Conservation (phyloP, 2,113 vertebrate species). For the Oryzias javanicus region DNA sequence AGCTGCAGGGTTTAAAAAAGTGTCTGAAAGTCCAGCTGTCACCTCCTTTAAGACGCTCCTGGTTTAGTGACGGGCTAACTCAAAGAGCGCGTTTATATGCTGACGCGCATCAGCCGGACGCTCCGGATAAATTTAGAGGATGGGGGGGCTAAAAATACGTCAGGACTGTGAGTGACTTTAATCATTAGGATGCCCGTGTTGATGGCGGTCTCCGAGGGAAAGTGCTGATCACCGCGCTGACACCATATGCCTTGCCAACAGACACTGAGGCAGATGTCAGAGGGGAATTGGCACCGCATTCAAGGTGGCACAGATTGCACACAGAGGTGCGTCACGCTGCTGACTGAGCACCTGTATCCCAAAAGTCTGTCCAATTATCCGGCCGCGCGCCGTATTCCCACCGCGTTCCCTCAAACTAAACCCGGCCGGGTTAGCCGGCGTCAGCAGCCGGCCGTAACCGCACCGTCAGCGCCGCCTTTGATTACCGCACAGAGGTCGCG, state of each 20-base stretch:
- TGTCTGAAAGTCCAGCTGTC: constrained; percentile 13
- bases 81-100: constrained; percentile 4
- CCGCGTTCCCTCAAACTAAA: constrained; percentile 33
- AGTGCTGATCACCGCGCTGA: constrained; percentile 48
- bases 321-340: constrained; percentile 43
- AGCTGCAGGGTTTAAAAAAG: not conserved
- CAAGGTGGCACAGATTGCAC: constrained; percentile 33
- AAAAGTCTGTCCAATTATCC: constrained; percentile 57
- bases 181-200: constrained; percentile 44
- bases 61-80: constrained; percentile 4
- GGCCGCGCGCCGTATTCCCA: constrained; percentile 17
- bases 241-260: constrained; percentile 56
- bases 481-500: constrained; percentile 58
- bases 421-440: constrained; percentile 41
- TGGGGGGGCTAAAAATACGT: constrained; percentile 7
- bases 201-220: constrained; percentile 39
- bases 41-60: constrained; percentile 1
- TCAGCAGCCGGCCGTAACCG: constrained; percentile 50
- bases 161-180: constrained; percentile 31
- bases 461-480: constrained; percentile 58
- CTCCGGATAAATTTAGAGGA: constrained; percentile 13
- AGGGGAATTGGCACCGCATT: constrained; percentile 37
- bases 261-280: constrained; percentile 32
- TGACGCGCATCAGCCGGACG: constrained; percentile 12
- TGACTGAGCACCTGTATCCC: constrained; percentile 52